Percentiles rank a stretch among this genome's conserved stretches.
These are phyloP conservation scores for Phrynocephalus forsythii DNA, from an alignment of 2,797 vertebrate genomes.

Conservation along the genomic window DNA sequence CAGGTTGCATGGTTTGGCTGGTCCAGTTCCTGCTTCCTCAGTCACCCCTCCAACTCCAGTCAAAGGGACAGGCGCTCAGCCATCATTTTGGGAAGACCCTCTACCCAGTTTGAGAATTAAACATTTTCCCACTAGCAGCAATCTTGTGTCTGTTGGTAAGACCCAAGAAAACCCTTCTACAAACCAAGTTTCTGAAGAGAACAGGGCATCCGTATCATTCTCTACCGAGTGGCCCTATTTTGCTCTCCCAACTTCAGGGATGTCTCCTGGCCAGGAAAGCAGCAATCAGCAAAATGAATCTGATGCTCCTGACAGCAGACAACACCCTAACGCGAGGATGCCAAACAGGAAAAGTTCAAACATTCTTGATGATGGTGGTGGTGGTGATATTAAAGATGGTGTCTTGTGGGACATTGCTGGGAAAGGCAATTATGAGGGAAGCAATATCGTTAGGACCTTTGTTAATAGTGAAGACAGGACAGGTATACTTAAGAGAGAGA, in stretches of 20 bases:
- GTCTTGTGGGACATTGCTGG: accelerated
- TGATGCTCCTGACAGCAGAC: accelerated
- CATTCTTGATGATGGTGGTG: background rate
- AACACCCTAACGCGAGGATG: accelerated
- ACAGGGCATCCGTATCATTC: accelerated
- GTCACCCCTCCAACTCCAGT: background rate
- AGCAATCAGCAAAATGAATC: accelerated
- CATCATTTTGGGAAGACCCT: accelerated
- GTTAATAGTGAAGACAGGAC: background rate
- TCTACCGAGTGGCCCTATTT: accelerated
- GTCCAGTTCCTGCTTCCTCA: accelerated
- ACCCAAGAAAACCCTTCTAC: accelerated
- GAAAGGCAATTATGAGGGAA: accelerated
- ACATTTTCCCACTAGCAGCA: background rate
- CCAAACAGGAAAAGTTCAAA: accelerated
- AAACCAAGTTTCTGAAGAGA: accelerated
- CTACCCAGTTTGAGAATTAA: background rate
- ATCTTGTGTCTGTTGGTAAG: accelerated
- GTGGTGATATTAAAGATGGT: background rate
- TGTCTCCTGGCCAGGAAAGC: background rate
- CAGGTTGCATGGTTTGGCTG: accelerated
- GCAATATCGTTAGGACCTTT: background rate
- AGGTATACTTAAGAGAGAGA: accelerated
- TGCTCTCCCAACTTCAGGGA: accelerated
- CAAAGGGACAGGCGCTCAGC: accelerated